Conservation (phyloP, 2,113 vertebrate genomes). For the Thunnus maccoyii region DNA sequence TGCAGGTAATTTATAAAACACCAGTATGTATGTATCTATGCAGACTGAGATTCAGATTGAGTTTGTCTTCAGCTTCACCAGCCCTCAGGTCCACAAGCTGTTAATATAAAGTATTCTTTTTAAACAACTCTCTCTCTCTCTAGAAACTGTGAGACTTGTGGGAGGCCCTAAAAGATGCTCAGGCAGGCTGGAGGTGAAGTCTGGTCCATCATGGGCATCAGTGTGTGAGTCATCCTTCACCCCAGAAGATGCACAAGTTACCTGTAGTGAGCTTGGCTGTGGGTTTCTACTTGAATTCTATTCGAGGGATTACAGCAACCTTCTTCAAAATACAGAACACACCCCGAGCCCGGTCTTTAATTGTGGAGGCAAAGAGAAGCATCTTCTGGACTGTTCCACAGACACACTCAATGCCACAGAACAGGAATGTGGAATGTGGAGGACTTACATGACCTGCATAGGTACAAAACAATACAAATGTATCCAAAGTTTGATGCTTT, state of each 20-base stretch:
- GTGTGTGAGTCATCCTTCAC: background rate
- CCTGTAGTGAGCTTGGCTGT: constrained; percentile 17
- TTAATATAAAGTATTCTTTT: no score
- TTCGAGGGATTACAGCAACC: rapidly evolving
- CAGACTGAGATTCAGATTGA: no score
- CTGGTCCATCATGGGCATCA: background rate
- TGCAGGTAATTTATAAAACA: background rate
- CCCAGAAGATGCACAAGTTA: background rate
- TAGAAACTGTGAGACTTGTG: background rate
- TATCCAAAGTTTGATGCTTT: no score
- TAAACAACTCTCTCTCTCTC: background rate
- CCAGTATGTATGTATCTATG: no score
- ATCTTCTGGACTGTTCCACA: constrained; percentile 16
- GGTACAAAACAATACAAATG: background rate
- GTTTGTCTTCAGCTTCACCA: no score
- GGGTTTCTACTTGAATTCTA: background rate
- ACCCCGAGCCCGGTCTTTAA: background rate
- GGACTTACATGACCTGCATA: background rate
- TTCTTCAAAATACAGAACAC: no score
- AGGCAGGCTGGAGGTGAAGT: background rate
- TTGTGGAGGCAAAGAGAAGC: constrained; percentile 30
- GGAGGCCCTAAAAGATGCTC: background rate
- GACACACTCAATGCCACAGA: background rate
- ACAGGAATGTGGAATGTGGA: rapidly evolving
- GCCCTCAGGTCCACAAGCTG: no score